Percentiles rank a stretch among this genome's conserved stretches.
phyloP scores from a whole-genome alignment of 2,797 vertebrate species.

The Psittacula echo region DNA sequence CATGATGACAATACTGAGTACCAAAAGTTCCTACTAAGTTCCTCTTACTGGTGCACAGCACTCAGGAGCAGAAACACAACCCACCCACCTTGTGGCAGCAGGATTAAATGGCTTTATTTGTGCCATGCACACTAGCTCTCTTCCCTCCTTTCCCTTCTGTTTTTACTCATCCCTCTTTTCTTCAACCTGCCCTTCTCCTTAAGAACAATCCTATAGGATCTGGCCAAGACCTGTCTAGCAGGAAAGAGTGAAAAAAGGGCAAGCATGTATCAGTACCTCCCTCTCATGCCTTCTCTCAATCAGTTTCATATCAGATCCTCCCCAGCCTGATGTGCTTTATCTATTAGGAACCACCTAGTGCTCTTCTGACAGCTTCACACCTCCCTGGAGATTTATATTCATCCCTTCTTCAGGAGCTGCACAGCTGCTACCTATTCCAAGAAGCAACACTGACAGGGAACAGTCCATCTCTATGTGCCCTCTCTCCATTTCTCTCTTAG shows the following conservation, averaged over 20 bases:
- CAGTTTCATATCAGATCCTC: background rate
- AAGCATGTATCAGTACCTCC: background rate
- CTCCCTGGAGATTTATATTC: background rate
- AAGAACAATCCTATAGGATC: background rate
- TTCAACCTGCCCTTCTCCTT: background rate
- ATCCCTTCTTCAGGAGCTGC: background rate
- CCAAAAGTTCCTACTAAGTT: background rate
- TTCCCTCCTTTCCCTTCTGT: background rate
- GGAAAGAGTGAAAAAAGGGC: background rate
- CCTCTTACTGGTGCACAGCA: no score
- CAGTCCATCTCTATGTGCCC: no score
- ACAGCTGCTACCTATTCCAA: background rate
- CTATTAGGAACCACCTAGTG: background rate
- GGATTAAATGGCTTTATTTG: background rate
- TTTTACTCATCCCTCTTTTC: background rate
- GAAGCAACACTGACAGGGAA: background rate
- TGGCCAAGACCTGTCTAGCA: background rate
- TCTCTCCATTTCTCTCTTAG: background rate
- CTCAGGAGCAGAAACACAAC: background rate
- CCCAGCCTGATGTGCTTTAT: background rate
- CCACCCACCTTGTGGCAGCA: background rate
- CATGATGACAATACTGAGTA: rapidly evolving
- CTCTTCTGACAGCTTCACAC: background rate
- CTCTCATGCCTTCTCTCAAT: background rate
- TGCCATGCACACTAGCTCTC: background rate